phyloP scores from a whole-genome alignment of 2,113 vertebrate genomes.

The Plectropomus leopardus region DNA sequence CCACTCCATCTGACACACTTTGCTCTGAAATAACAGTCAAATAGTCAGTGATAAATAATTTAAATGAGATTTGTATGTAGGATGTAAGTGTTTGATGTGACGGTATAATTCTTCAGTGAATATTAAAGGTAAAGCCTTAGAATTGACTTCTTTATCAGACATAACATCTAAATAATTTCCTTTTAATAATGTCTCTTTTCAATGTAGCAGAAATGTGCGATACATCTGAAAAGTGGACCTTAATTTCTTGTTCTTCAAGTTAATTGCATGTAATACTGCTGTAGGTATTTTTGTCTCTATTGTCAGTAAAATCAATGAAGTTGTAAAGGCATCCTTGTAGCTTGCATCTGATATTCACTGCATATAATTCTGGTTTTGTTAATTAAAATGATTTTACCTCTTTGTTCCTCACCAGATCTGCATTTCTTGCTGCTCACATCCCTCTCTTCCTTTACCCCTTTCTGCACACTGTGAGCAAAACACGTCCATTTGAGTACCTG shows the following conservation, averaged over 20 bases:
- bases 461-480: conserved; percentile 98
- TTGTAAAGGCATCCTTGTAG: neutral
- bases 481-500: conserved; percentile 96
- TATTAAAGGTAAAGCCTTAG: neutral
- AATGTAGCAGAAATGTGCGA: neutral
- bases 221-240: neutral
- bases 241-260: neutral
- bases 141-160: neutral
- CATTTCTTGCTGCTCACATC: conserved; percentile 97
- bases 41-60: neutral
- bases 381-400: conserved; percentile 7
- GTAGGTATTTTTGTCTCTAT: neutral
- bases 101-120: neutral
- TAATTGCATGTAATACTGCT: neutral
- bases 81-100: neutral
- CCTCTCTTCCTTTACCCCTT: conserved; percentile 98
- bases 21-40: too few species aligned
- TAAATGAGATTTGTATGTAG: conserved; percentile 4
- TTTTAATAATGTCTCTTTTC: neutral
- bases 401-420: conserved; percentile 87
- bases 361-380: neutral
- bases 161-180: neutral
- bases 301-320: neutral
- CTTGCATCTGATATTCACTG: neutral
- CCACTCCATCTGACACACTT: neutral